Base-by-base conservation (phyloP, 2,113 vertebrate genomes). In the Perca schrenkii region DNA sequence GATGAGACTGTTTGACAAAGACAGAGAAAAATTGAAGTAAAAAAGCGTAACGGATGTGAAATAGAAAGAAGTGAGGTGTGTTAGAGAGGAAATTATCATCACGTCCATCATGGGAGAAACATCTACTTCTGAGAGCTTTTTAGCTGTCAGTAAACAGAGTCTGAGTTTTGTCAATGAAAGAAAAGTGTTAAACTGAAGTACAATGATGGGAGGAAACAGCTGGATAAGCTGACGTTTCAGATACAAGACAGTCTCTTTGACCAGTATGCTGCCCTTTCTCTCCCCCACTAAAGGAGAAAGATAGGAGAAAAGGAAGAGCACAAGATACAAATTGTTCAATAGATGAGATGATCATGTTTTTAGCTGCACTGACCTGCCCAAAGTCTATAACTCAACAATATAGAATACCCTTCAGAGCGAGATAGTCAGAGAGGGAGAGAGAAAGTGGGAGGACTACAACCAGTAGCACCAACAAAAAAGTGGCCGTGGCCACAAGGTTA, bases 1-100 rank as follows among this genome's bases (percentile, higher is more conserved):
- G 88, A 88, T 86, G 84, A 87, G 84, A 84, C 81, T 52, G 77
- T 72, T 82, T 79, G 77, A 88, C 81, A 86, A 85, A 89, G 40
- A 79, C 62, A 7, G 72, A 85, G 53, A 75, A 82, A 86, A 80
- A 88, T 74, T 28, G 28, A 71, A 74, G 15, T 1, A 7, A 43
- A 62, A 86, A 82, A 83, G 47, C 6, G 19, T 66, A 68, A 54
- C 13, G 40, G 74, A 84, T 72, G 66, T 47, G n/a, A 70, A 82
- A 77, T 62, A 72, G 76, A 47, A 65, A 79, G 78, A 86, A 82
- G 84, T 65, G 78, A 87, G 54, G 75, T 84, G 85, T 80, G 69
- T 80, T 67, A 57, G 66, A 67, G 77, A 53, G 57, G 73, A 75
- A 49, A 79, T 87, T 36, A 80, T 82, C 65, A 67, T 67, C 73